Percentiles rank a stretch among this genome's conserved stretches.
Evolutionary conservation across 2,797 vertebrate genomes (phyloP).

Genomic region (Sphaeramia orbicularis): DNA sequence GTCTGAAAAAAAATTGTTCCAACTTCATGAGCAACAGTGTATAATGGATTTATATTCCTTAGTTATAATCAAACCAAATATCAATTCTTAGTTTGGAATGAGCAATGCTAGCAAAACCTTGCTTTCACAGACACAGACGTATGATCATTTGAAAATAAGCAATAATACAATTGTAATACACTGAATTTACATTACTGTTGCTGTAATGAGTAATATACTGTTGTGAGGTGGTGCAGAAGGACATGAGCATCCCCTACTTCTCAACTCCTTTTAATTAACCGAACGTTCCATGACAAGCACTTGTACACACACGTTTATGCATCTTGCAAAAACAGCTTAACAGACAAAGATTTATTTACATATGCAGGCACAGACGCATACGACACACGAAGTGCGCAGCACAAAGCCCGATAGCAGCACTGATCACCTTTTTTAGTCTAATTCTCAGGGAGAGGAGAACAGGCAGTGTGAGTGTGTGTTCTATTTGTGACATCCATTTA

Average conservation of each 20-base stretch:
- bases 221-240: neutral
- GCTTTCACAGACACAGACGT: no score
- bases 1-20: no score
- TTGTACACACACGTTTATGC: slow-evolving; percentile 72
- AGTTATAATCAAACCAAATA: no score
- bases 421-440: slow-evolving; percentile 78
- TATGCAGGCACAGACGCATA: neutral
- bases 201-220: no score
- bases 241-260: slow-evolving; percentile 30
- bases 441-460: slow-evolving; percentile 71
- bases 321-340: slow-evolving; percentile 14
- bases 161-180: no score
- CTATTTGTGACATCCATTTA: slow-evolving; percentile 90
- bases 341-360: slow-evolving; percentile 10
- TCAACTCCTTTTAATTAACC: slow-evolving; percentile 47
- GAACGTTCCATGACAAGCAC: slow-evolving; percentile 13
- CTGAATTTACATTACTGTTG: no score
- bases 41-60: no score
- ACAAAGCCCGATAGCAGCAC: slow-evolving; percentile 68
- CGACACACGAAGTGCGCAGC: neutral
- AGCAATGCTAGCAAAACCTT: no score
- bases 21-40: no score
- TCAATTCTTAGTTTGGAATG: no score
- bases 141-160: no score
- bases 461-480: slow-evolving; percentile 75